Evolutionary conservation across 2,797 vertebrate species (phyloP).

Genomic region (Sebastolobus altivelis): DNA sequence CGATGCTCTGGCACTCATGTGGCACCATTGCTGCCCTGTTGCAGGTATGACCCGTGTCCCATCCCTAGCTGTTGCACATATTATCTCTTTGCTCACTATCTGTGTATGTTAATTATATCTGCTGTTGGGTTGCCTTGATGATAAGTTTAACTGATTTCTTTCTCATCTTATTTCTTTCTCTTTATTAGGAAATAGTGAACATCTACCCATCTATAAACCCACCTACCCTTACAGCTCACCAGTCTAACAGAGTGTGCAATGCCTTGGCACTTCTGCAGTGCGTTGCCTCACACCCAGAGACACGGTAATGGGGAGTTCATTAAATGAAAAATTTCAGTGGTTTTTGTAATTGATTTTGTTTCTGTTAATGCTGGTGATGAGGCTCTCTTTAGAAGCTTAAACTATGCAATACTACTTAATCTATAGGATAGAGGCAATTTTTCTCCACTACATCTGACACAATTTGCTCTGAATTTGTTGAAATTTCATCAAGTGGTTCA

Average conservation of each 20-base stretch:
- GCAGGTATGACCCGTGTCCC: slow-evolving; percentile 84
- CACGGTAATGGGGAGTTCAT: slow-evolving; percentile 83
- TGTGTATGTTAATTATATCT: background rate
- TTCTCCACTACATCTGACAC: background rate
- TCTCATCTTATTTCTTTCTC: background rate
- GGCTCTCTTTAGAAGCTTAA: background rate
- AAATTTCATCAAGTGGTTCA: background rate
- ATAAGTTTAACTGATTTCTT: background rate
- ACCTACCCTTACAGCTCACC: slow-evolving; percentile 96
- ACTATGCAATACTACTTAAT: background rate
- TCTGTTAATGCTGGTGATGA: background rate
- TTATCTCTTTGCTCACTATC: background rate
- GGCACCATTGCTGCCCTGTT: slow-evolving; percentile 97
- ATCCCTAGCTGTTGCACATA: background rate
- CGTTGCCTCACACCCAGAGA: slow-evolving; percentile 98
- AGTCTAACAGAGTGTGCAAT: slow-evolving; percentile 98
- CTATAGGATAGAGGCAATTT: background rate
- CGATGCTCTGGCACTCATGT: slow-evolving; percentile 99
- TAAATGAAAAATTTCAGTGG: background rate
- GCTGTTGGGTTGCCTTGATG: background rate
- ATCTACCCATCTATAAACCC: slow-evolving; percentile 99
- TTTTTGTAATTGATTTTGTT: background rate
- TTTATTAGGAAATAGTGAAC: slow-evolving; percentile 96
- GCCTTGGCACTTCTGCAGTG: slow-evolving; percentile 96
- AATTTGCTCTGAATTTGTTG: background rate